Conservation (phyloP, 2,888 invertebrate genomes). For the Autographa pulchrina region DNA sequence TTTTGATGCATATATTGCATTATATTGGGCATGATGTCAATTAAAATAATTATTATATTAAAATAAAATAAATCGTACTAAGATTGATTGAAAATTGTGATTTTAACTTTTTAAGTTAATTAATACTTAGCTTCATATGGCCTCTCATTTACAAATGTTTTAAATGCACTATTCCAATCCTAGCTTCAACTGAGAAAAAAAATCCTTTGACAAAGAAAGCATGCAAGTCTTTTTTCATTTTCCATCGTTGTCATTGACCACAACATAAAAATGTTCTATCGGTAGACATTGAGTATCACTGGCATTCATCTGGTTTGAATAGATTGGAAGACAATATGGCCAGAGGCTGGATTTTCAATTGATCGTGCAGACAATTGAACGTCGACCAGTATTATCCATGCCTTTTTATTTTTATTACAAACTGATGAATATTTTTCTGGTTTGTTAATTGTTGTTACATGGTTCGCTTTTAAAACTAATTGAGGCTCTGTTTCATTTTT, state of each 20-base stretch:
- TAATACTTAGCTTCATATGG: no score
- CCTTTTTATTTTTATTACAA: slow-evolving; percentile 31
- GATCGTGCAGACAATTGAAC: slow-evolving; percentile 49
- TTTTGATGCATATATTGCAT: no score
- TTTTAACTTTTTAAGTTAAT: no score
- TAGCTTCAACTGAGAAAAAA: not conserved
- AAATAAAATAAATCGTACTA: no score
- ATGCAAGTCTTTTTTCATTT: not conserved
- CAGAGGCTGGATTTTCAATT: slow-evolving; percentile 64
- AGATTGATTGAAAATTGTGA: no score
- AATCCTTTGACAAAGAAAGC: not conserved
- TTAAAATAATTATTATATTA: no score
- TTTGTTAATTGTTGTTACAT: not conserved
- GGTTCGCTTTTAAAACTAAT: not conserved
- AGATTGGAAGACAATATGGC: slow-evolving; percentile 73
- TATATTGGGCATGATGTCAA: no score
- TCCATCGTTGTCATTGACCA: slow-evolving; percentile 8
- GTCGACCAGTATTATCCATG: slow-evolving; percentile 25
- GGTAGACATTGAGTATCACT: slow-evolving; percentile 38
- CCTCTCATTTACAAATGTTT: not conserved
- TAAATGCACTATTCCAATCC: not conserved
- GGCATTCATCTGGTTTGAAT: slow-evolving; percentile 52
- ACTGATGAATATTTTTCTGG: slow-evolving; percentile 3
- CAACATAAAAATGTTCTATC: not conserved
- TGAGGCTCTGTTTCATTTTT: not conserved